These are phyloP conservation scores for Oreocharis arfaki DNA, from an alignment of 2,113 vertebrate genomes.

Conservation along the genomic window DNA sequence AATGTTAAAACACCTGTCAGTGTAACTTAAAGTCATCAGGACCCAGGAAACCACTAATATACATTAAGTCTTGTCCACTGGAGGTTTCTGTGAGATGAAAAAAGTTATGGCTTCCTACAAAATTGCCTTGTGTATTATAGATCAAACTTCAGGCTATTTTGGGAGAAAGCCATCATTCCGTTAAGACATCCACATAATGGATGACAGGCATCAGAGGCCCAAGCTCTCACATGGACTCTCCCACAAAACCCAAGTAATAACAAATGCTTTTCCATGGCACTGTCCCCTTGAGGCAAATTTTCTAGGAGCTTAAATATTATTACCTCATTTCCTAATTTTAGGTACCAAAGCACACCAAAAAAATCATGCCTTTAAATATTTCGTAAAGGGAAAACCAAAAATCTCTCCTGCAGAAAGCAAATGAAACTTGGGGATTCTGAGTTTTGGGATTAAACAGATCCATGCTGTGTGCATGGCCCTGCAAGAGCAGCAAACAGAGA, in stretches of 20 bases:
- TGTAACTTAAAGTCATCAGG: not conserved
- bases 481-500: not conserved
- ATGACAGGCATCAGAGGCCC: not conserved
- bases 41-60: slow-evolving; percentile 12
- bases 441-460: not conserved
- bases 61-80: not conserved
- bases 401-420: not conserved
- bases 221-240: not conserved
- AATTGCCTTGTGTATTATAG: not conserved
- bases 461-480: not conserved
- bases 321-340: not conserved
- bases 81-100: not conserved
- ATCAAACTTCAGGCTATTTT: not conserved
- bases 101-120: not conserved
- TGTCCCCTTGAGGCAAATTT: not conserved
- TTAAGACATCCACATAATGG: not conserved
- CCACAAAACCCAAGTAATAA: not conserved
- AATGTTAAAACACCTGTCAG: slow-evolving; percentile 17
- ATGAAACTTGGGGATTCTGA: not conserved
- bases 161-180: not conserved
- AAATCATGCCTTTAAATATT: not conserved
- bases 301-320: not conserved
- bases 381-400: not conserved
- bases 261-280: not conserved
- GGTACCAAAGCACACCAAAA: not conserved